Evolutionary conservation across 2,888 invertebrate species (phyloP), one percentile per base, ranked within the genome.

Genomic region (Pollenia amentaria): DNA sequence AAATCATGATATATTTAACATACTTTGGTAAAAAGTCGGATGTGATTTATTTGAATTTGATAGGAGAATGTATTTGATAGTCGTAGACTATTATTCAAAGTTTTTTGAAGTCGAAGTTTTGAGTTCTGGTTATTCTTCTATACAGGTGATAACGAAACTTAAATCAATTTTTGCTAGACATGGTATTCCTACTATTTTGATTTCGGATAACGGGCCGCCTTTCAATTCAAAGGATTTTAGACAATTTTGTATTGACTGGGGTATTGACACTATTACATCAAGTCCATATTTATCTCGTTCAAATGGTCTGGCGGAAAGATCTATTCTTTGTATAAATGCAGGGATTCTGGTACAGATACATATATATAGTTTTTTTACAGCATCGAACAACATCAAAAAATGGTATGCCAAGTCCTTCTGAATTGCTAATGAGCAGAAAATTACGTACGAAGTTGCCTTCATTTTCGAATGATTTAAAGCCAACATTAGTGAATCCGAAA

Each of bases 251-350:
- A 11, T 70, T 4, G 62, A 80, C 14, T 89, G 87, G 83, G 83
- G 82, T 53, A 86, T 88, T 64, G 62, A 88, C 0, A 85, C 83
- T 67, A 65, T 78, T 11, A 87, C 82, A 10, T 87, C 88, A 10
- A 88, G 85, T 65, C 87, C 88, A 18, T 87, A 84, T 67, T 57
- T 87, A 14, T 57, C 73, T 29, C 72, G 88, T 64, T 89, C 88
- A 44, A 89, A 88, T 67, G 88, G 88, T 11, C 65, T 88, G n/a
- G 87, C 85, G 11, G 88, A 88, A 80, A 84, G 87, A 38, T 67
- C 81, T 18, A 77, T 87, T 42, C 80, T 62, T 75, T 88, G 4
- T 51, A 42, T 4, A 84, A 88, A 60, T 78, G 78, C 44, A 55
- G 48, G 10, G 70, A 81, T 42, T 53, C 79, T 21, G 64, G 67